phyloP scores from a whole-genome alignment of 2,113 vertebrate genomes.

The Plecturocebus donacophilus region DNA sequence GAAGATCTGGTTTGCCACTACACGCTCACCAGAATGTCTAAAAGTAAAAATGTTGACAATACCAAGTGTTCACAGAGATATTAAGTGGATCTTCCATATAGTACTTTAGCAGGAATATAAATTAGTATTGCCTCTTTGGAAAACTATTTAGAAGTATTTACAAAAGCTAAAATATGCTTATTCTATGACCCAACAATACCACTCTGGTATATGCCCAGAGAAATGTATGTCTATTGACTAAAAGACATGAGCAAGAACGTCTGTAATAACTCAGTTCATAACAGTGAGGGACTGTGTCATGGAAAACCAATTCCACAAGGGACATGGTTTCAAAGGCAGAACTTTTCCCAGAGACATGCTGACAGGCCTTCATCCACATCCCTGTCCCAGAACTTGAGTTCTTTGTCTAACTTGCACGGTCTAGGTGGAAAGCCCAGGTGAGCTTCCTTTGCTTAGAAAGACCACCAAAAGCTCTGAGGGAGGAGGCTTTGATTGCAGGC shows the following conservation, averaged over 20 bases:
- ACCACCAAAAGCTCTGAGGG: too few species aligned
- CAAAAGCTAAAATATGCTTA: background rate
- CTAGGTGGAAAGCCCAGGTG: too few species aligned
- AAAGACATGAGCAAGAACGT: background rate
- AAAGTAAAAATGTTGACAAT: background rate
- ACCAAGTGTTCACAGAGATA: background rate
- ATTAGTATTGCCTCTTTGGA: background rate
- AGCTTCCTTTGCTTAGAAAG: too few species aligned
- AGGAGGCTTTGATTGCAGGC: too few species aligned
- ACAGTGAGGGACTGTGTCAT: background rate
- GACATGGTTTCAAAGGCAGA: too few species aligned
- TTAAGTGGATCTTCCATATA: background rate
- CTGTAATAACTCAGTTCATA: background rate
- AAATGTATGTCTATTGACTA: background rate
- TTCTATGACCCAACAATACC: background rate
- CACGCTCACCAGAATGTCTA: background rate
- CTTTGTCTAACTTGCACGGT: too few species aligned
- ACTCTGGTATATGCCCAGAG: background rate
- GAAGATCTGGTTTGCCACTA: background rate
- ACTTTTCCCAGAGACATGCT: too few species aligned
- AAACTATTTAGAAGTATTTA: background rate
- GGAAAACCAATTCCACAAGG: too few species aligned
- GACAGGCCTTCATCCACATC: too few species aligned
- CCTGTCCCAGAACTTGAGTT: too few species aligned
- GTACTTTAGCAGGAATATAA: background rate